phyloP scores from a whole-genome alignment of 2,888 invertebrate species.

The Polymixis lichenea region DNA sequence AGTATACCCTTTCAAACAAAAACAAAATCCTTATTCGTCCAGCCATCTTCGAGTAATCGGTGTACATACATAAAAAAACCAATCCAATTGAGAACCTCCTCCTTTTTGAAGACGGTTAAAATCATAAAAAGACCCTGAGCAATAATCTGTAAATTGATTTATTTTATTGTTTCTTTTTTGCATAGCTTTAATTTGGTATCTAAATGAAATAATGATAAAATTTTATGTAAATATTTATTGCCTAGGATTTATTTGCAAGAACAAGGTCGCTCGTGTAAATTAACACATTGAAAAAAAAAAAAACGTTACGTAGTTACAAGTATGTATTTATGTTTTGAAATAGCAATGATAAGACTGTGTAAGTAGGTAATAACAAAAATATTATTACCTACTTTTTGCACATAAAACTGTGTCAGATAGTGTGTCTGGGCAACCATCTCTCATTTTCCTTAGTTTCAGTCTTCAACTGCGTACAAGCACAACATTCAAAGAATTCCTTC shows the following conservation, averaged over 20 bases:
- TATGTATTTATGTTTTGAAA: slow-evolving; percentile 16
- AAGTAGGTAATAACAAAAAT: slow-evolving; percentile 32
- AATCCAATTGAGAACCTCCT: too few relatives aligned
- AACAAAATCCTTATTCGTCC: too few relatives aligned
- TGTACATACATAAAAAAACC: too few relatives aligned
- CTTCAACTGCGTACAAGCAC: background rate
- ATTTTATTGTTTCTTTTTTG: background rate
- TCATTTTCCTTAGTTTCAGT: background rate
- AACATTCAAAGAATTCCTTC: background rate
- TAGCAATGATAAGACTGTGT: slow-evolving; percentile 30
- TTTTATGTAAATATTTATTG: background rate
- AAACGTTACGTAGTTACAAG: background rate
- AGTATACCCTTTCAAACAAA: too few relatives aligned
- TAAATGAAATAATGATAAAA: background rate
- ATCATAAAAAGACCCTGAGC: background rate
- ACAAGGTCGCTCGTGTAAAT: slow-evolving; percentile 3
- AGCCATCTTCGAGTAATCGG: too few relatives aligned
- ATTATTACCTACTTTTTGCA: slow-evolving; percentile 12
- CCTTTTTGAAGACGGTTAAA: too few relatives aligned
- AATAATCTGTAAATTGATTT: background rate
- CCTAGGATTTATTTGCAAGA: background rate
- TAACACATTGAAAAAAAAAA: background rate
- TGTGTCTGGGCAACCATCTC: background rate
- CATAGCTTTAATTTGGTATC: background rate
- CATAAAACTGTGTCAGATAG: slow-evolving; percentile 40